Evolutionary conservation across 2,888 invertebrate genomes (phyloP), one percentile per base, ranked within the genome.

Genomic region (Philereme transversata): DNA sequence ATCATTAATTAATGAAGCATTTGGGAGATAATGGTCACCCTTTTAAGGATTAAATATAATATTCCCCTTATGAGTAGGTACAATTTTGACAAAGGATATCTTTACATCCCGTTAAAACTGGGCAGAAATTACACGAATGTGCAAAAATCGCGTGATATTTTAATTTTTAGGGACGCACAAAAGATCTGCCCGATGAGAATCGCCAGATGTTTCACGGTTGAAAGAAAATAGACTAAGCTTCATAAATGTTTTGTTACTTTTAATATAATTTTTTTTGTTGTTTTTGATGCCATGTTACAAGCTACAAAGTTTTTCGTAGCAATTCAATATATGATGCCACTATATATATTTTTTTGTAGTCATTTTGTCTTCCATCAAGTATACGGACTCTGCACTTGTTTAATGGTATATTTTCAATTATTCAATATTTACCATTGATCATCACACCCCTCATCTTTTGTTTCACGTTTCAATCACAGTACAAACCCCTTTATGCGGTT

Each of bases 61-160:
- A 38, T 33, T 33, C 46, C 46, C 11, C 45, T 46, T 43, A 36
- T 36, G 49, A 10, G 10, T 6, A 10, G 68, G 70, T 75, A 73
- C 65, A 75, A 76, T 76, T 70, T 75, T 76, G 64, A 70, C 72
- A 74, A 77, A 75, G 65, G 70, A 74, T 72, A 71, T 65, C 71
- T 72, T 70, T 66, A 71, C 67, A 55, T 62, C 57, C 67, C 51
- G 65, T 70, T 71, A 72, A 70, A 70, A 74, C 71, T 73, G 71
- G 67, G 70, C 65, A 71, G 63, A 65, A 67, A 54, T 62, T 62
- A 56, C 36, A 59, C 49, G 63, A 67, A 53, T 57, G 60, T 66
- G 60, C 72, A 73, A 69, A 74, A 76, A 62, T 61, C 45, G 57
- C 63, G 51, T 49, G 44, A 49, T 51, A 41, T 49, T 60, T 48